These are phyloP conservation scores for Atta texana DNA, from an alignment of 1,140 invertebrate genomes.

Conservation along the genomic window DNA sequence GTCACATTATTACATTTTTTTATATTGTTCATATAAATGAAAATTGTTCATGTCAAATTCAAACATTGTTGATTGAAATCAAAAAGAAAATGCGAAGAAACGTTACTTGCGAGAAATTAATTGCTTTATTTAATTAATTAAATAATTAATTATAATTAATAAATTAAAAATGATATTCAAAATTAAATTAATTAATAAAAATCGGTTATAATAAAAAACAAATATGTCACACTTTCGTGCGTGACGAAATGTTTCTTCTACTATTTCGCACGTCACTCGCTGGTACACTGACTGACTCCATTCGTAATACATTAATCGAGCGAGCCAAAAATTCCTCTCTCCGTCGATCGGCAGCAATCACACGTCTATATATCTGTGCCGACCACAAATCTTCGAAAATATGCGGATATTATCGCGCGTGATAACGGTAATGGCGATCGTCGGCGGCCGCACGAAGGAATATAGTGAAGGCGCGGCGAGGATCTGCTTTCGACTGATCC, in stretches of 20 bases:
- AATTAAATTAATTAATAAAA: neutral
- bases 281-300: neutral
- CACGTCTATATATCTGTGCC: constrained; percentile 6
- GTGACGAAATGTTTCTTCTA: neutral
- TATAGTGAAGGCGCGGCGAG: constrained; percentile 31
- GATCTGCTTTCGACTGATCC: constrained; percentile 58
- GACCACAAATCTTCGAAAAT: constrained; percentile 54
- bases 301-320: neutral
- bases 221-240: neutral
- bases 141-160: too few species aligned
- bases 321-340: constrained; percentile 31
- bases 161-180: too few species aligned
- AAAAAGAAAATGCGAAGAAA: neutral
- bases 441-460: neutral
- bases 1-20: neutral
- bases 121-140: neutral
- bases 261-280: neutral
- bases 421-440: constrained; percentile 50
- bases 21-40: too few species aligned
- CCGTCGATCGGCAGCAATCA: neutral
- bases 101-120: neutral
- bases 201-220: neutral
- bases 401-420: constrained; percentile 47
- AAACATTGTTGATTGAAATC: neutral
- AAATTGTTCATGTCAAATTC: too few species aligned